Percentiles rank a stretch among this genome's conserved stretches.
These are phyloP conservation scores for Lamellibrachia columna DNA, from an alignment of 2,888 invertebrate species.

Conservation along the genomic window DNA sequence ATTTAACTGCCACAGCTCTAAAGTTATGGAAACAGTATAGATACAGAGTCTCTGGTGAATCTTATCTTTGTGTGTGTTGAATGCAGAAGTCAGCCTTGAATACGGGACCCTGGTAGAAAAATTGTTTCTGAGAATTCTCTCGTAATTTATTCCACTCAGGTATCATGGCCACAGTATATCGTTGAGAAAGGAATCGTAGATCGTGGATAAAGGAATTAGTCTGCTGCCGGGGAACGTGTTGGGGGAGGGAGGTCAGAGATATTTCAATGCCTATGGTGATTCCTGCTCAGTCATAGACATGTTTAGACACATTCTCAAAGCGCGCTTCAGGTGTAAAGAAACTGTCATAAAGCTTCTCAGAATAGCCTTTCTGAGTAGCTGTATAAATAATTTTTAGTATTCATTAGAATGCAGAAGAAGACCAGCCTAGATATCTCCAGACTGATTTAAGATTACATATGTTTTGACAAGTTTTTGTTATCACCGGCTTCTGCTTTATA, in stretches of 20 bases:
- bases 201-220: background rate
- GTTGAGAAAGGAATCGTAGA: background rate
- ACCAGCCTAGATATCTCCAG: background rate
- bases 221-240: background rate
- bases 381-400: background rate
- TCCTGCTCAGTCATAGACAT: background rate
- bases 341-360: background rate
- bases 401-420: background rate
- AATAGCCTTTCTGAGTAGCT: background rate
- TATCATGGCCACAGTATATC: background rate
- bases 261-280: background rate
- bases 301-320: background rate
- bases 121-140: background rate
- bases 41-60: background rate
- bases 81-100: background rate
- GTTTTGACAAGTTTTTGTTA: background rate
- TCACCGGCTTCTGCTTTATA: background rate
- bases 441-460: background rate
- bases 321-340: background rate
- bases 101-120: background rate
- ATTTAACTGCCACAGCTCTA: background rate
- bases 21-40: background rate
- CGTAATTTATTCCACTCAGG: background rate
- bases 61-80: background rate
- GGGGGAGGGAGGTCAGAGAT: background rate